These are phyloP conservation scores for Thalpophila matura DNA, from an alignment of 2,888 invertebrate species.

Conservation along the genomic window DNA sequence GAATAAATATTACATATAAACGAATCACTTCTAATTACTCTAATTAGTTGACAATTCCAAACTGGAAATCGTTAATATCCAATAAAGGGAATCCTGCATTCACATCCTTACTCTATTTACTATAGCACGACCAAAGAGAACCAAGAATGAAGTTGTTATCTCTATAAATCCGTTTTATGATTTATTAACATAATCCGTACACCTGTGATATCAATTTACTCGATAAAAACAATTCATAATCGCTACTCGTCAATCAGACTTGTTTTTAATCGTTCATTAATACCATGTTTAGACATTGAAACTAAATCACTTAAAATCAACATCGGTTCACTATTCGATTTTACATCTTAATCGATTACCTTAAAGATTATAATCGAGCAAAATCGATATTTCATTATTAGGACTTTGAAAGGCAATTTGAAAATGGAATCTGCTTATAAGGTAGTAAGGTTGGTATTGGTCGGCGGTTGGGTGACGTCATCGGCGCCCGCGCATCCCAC, in stretches of 20 bases:
- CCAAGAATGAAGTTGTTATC: slow-evolving; percentile 51
- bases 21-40: slow-evolving; percentile 32
- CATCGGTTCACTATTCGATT: slow-evolving; percentile 25
- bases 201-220: slow-evolving; percentile 55
- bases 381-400: slow-evolving; percentile 31
- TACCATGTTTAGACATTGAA: slow-evolving; percentile 63
- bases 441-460: slow-evolving; percentile 70
- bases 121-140: slow-evolving; percentile 13
- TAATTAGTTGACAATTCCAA: slow-evolving; percentile 34
- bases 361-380: slow-evolving; percentile 50
- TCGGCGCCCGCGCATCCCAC: slow-evolving; percentile 82
- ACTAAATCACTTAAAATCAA: slow-evolving; percentile 55
- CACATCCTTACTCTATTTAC: slow-evolving; percentile 16
- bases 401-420: slow-evolving; percentile 59
- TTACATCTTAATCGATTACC: slow-evolving; percentile 32
- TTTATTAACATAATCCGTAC: slow-evolving; percentile 51
- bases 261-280: slow-evolving; percentile 62
- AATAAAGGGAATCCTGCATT: slow-evolving; percentile 37
- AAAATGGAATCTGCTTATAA: slow-evolving; percentile 70
- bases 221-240: slow-evolving; percentile 55
- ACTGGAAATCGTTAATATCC: slow-evolving; percentile 25
- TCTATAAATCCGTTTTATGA: slow-evolving; percentile 39
- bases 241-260: slow-evolving; percentile 59
- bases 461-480: slow-evolving; percentile 75
- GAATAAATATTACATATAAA: slow-evolving; percentile 25